Evolutionary conservation across 2,888 invertebrate species (phyloP).

Genomic region (Caenorhabditis sp.): DNA sequence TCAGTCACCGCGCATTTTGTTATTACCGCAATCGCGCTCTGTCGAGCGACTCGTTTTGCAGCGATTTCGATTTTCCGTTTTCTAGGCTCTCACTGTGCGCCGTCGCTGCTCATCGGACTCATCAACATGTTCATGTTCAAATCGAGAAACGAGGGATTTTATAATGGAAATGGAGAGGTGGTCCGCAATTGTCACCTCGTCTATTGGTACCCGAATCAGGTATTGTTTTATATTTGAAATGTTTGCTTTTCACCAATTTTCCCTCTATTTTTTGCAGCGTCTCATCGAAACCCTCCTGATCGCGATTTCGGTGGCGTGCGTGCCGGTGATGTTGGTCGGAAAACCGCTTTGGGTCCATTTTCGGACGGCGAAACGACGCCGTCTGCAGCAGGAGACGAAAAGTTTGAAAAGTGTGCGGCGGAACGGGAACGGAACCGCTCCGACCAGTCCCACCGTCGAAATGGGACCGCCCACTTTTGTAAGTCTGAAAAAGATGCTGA

Average conservation of each 20-base stretch:
- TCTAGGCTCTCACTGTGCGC: constrained; percentile 75
- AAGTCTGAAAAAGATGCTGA: constrained; percentile 2
- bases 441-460: constrained; percentile 20
- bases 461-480: constrained; percentile 12
- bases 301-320: constrained; percentile 77
- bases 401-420: constrained; percentile 29
- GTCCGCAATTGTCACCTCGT: constrained; percentile 69
- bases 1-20: not conserved
- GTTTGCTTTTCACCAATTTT: not conserved
- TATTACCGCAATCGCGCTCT: not conserved
- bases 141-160: constrained; percentile 58
- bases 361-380: constrained; percentile 8
- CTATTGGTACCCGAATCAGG: constrained; percentile 80
- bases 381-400: constrained; percentile 16
- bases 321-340: constrained; percentile 78
- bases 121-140: constrained; percentile 77
- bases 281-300: constrained; percentile 80
- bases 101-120: constrained; percentile 73
- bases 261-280: constrained; percentile 1
- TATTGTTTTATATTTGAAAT: constrained; percentile 13
- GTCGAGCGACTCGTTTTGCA: not conserved
- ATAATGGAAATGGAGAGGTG: constrained; percentile 52
- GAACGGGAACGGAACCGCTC: constrained; percentile 26
- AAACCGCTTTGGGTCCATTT: constrained; percentile 71
- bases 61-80: not conserved